Percentiles rank a stretch among this genome's conserved stretches.
phyloP scores from a whole-genome alignment of 1,140 invertebrate genomes.

The Galendromus occidentalis region DNA sequence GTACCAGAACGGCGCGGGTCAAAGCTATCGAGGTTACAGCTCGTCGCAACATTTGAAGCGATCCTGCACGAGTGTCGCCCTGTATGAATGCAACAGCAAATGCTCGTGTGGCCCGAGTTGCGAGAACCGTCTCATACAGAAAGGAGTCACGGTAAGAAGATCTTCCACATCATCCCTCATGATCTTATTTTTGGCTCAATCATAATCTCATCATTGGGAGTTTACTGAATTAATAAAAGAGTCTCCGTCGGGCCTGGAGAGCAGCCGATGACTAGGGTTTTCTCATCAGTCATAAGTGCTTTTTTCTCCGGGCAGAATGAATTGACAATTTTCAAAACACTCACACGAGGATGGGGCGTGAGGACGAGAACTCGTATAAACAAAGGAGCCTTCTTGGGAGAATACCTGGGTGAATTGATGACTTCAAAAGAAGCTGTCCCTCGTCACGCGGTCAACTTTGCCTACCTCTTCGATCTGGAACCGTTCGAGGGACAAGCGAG shows the following conservation, averaged over 20 bases:
- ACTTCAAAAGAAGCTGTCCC: neutral
- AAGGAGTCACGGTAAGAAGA: neutral
- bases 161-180: neutral
- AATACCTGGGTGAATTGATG: slow-evolving; percentile 3
- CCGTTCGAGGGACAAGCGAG: neutral
- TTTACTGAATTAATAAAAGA: neutral
- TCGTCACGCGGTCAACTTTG: neutral
- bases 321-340: neutral
- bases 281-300: neutral
- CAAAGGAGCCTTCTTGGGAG: neutral
- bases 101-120: neutral
- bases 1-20: too few relatives aligned
- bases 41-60: too few relatives aligned
- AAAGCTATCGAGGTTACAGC: too few relatives aligned
- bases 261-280: neutral
- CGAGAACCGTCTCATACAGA: neutral
- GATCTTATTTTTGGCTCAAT: neutral
- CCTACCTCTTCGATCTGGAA: neutral
- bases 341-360: neutral
- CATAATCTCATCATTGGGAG: neutral
- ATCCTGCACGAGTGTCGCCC: neutral
- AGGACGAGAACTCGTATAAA: neutral
- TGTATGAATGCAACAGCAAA: neutral
- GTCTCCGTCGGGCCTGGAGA: neutral
- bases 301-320: neutral